Base-by-base conservation (phyloP, 2,888 invertebrate genomes). In the Vannuccia rotundouncinata region DNA sequence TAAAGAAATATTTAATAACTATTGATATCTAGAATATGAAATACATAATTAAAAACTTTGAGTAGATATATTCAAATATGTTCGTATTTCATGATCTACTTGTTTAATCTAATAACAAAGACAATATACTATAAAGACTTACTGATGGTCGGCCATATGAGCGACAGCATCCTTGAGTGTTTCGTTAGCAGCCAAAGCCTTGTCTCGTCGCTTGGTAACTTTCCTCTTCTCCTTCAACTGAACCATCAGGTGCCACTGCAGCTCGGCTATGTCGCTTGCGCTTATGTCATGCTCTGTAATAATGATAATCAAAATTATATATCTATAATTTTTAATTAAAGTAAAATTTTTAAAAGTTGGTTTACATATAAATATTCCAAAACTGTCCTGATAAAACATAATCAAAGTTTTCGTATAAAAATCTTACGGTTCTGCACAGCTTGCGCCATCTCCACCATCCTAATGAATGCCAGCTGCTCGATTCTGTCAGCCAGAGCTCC, bases 211-310 rank as follows among this genome's bases (percentile, higher is more conserved):
- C 30, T 84, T 73, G 2, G n/a, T n/a, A 2, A 28, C 83, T 74
- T 85, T 82, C 25, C 85, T 84, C 60, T 85, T 83, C 0, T 83
- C 81, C 80, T 85, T 84, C 81, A 82, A 84, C 5, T 86, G 81
- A 29, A 83, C 83, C 25, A 85, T 82, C 1, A 86, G 85, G 83
- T 87, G 87, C 87, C 87, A 87, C 73, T 86, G 84, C 10, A 87
- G 83, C 80, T 87, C 87, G 83, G 84, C 85, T 78, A 87, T 83
- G 82, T 87, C 86, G 81, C 85, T 82, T 17, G 86, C 85, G 81
- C 86, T 86, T 0, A 85, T 85, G 80, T 87, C 86, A 83, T 87
- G 87, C 22, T 73, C 73, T 73, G 73, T 10, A 10, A 73, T 73
- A 28, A 73, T 10, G 22, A 10, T 10, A 10, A 73, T 27, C 10